Evolutionary conservation across 2,113 vertebrate genomes (phyloP), one percentile per base, ranked within the genome.

Genomic region (Trogon melanurus): DNA sequence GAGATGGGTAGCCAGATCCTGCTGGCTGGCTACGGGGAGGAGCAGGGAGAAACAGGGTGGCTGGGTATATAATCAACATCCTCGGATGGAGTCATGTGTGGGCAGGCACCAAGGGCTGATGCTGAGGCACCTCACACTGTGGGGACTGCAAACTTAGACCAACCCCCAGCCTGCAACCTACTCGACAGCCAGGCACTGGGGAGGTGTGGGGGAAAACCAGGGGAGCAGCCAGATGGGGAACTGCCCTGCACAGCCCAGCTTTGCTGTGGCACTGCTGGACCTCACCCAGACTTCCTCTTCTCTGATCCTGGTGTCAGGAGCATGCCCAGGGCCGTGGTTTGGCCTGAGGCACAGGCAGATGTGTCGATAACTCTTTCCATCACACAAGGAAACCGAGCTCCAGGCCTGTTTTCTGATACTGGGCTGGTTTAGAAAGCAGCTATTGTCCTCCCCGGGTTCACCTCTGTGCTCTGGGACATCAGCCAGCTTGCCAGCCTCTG

Each of bases 1-100:
- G 47, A 41, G 69, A 7, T 19, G 74, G 8, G 18, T 2, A 76
- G 41, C 41, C 80, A 50, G 69, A 16, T 10, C 83, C 83, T 16
- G 6, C 65, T 1, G 8, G 14, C 26, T 54, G 51, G 9, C 50
- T 57, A 62, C 60, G 29, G 64, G 60, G 44, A 32, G 21, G 29
- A 67, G 86, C 25, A 60, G 50, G 45, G 25, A 6, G 12, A 8
- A 4, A n/a, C 15, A 26, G 36, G 18, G 26, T 2, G 3, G 19
- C 41, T 21, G 30, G 17, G 3, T 16, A 8, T 32, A 10, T 79
- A 53, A 78, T 12, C 27, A 23, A 3, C 14, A 14, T 36, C 53
- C 47, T 45, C 0, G 0, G 48, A n/a, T 47, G 47, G 2, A 25
- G 1, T 0, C 1, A 32, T 5, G 14, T 16, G 76, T 47, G 47